Percentiles rank a stretch among this genome's conserved stretches.
Conservation (phyloP, 2,113 vertebrate species). For the Platysternon megacephalum region DNA sequence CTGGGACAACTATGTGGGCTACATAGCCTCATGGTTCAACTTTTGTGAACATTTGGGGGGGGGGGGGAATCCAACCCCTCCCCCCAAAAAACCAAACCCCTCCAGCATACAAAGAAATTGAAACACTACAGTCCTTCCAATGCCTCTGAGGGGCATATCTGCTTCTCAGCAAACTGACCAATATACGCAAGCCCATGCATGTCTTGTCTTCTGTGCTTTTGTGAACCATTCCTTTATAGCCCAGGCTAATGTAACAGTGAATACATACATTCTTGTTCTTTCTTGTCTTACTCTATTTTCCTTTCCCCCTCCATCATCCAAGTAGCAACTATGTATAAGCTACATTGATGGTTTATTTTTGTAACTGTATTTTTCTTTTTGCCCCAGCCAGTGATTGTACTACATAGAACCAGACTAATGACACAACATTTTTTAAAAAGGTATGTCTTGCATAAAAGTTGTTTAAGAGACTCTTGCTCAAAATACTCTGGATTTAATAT, state of each 20-base stretch:
- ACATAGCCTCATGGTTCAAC: background rate
- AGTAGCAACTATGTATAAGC: background rate
- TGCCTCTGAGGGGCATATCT: background rate
- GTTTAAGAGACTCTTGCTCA: background rate
- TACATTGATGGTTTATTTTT: background rate
- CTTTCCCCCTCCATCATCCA: background rate
- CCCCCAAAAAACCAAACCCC: background rate
- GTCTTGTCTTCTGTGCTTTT: background rate
- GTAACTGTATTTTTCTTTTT: background rate
- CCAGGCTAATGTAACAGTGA: background rate
- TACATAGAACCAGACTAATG: background rate
- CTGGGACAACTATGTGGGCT: background rate
- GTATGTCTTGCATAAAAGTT: background rate
- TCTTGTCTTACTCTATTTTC: background rate
- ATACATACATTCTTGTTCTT: background rate
- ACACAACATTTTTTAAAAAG: background rate
- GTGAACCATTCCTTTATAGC: background rate
- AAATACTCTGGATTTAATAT: slow-evolving; percentile 9
- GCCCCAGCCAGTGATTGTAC: background rate
- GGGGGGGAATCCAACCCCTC: background rate
- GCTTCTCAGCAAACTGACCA: background rate
- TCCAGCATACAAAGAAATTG: background rate
- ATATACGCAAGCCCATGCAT: background rate
- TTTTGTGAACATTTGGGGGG: background rate
- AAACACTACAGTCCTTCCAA: background rate